Conservation (phyloP, 1,140 invertebrate species). For the Drosophila ficusphila region DNA sequence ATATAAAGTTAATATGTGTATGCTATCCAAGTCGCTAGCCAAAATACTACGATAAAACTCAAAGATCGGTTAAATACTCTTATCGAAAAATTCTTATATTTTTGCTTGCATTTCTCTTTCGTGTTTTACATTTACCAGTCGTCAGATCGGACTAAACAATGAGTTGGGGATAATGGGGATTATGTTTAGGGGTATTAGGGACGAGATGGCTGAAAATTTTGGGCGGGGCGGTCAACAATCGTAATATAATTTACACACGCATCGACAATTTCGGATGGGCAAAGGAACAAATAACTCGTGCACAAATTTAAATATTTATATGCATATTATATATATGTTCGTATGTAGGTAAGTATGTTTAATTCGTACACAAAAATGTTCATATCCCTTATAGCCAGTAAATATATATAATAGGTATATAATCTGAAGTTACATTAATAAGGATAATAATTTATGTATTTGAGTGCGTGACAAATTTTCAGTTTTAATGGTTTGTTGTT, state of each 20-base stretch:
- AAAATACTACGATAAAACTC: constrained; percentile 54
- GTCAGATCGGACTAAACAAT: constrained; percentile 7
- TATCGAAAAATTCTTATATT: constrained; percentile 34
- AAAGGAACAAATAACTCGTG: constrained; percentile 57
- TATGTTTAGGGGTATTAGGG: neutral
- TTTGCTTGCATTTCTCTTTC: constrained; percentile 12
- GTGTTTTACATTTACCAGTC: constrained; percentile 17
- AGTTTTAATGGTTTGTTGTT: constrained; percentile 53
- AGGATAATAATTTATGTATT: constrained; percentile 68
- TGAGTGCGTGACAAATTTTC: constrained; percentile 72
- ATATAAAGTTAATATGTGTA: constrained; percentile 45
- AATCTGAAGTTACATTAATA: constrained; percentile 58
- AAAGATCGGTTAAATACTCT: constrained; percentile 47
- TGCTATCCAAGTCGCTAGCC: constrained; percentile 56
- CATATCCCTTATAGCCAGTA: constrained; percentile 66
- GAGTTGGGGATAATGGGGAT: neutral
- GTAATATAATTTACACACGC: constrained; percentile 50
- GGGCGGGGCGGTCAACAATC: constrained; percentile 20
- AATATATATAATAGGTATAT: constrained; percentile 45
- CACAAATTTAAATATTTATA: constrained; percentile 53
- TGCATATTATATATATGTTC: constrained; percentile 36
- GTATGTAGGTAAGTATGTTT: constrained; percentile 30
- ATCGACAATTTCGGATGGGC: constrained; percentile 22
- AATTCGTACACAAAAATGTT: constrained; percentile 52
- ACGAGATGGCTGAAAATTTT: constrained; percentile 5